Evolutionary conservation across 2,888 invertebrate species (phyloP), one percentile per base, ranked within the genome.

Genomic region (Pristionchus japonicus): DNA sequence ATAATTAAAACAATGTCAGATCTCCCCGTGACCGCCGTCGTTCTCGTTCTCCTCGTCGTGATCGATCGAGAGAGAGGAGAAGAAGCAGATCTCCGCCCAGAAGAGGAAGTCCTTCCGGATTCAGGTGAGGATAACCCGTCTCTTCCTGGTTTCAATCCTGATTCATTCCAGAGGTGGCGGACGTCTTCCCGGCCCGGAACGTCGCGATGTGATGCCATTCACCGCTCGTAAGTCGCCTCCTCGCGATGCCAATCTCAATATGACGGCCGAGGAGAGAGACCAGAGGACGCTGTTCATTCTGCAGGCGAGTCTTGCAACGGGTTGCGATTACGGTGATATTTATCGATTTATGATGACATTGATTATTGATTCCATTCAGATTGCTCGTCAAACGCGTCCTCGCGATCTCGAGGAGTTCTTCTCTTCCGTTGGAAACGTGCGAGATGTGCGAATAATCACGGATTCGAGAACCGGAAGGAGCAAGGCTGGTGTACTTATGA

Each of bases 251-350:
- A 91, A 92, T 57, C 82, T 91, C 47, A 92, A 93, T 80, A 89
- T 99, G 88, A 97, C 98, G 82, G 97, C 98, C 0, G 99, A 99
- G 95, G 99, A 99, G 95, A 96, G 99, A 90, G 99, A 99, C 96
- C 97, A 98, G n/a, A 96, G 99, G 61, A 99, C 99, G 77, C 97
- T 99, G 9, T 99, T 99, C 95, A 98, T 98, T 95, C 98, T 99
- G 97, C 99, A 99, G 95, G 95, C 99, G 49, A 47, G 37, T 23
- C n/a, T n/a, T n/a, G n/a, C n/a, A n/a, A n/a, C n/a, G n/a, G n/a
- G n/a, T n/a, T n/a, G n/a, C n/a, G n/a, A n/a, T n/a, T n/a, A n/a
- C n/a, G n/a, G n/a, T n/a, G n/a, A n/a, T n/a, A n/a, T n/a, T 40
- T 43, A 43, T 40, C 23, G 52, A 3, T 52, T 52, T 34, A 37